Conservation (phyloP, 2,888 invertebrate genomes). For the Thalpophila matura region DNA sequence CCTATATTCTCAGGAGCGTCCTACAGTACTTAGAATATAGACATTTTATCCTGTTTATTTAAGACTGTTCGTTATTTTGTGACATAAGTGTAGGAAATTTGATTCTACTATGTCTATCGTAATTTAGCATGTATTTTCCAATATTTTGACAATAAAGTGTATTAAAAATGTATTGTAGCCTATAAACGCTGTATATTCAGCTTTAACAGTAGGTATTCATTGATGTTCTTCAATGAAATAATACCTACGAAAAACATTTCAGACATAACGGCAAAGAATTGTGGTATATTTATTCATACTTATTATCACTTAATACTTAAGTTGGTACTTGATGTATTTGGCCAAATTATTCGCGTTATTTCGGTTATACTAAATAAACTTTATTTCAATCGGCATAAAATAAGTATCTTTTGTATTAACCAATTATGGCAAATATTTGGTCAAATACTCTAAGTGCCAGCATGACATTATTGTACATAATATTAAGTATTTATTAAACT, state of each 20-base stretch:
- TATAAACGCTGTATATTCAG: constrained; percentile 52
- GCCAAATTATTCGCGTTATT: no score
- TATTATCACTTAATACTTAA: constrained; percentile 10
- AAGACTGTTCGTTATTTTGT: constrained; percentile 54
- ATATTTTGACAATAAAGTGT: constrained; percentile 62
- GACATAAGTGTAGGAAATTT: constrained; percentile 34
- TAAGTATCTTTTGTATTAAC: no score
- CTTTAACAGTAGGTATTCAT: constrained; percentile 29
- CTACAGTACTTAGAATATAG: constrained; percentile 48
- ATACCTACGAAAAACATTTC: constrained; percentile 1
- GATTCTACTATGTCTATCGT: constrained; percentile 32
- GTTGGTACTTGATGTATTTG: no score
- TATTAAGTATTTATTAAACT: constrained; percentile 49
- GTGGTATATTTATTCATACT: constrained; percentile 16
- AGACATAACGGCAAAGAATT: not conserved
- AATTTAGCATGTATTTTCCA: constrained; percentile 46
- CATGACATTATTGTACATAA: constrained; percentile 58
- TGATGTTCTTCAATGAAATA: not conserved
- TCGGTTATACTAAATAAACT: no score
- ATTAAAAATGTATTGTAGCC: constrained; percentile 44
- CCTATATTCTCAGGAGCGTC: constrained; percentile 21
- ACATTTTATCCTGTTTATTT: constrained; percentile 37
- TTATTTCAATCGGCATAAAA: no score
- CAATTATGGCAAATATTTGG: no score
- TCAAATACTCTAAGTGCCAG: no score